These are phyloP conservation scores for Chalcis sispes DNA, from an alignment of 2,888 invertebrate genomes.

Conservation along the genomic window DNA sequence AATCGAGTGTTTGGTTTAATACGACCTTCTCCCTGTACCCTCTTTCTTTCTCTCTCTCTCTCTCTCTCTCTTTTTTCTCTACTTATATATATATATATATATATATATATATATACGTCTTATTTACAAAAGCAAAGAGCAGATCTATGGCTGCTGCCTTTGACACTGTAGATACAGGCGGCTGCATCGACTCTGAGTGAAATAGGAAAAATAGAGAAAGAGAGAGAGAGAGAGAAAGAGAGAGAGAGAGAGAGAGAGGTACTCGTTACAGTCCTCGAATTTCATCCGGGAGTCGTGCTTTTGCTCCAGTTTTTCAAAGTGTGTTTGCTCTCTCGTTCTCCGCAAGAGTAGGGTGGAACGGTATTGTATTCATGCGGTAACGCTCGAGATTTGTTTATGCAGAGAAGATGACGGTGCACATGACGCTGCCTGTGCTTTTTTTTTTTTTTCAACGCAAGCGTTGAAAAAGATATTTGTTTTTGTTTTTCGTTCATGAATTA, in stretches of 20 bases:
- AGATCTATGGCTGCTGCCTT: slow-evolving; percentile 68
- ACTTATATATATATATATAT: too few species aligned
- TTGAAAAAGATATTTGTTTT: too few species aligned
- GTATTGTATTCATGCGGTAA: slow-evolving; percentile 11
- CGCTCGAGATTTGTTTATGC: neutral
- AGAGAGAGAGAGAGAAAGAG: slow-evolving; percentile 60
- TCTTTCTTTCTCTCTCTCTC: neutral
- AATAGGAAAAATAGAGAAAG: too few species aligned
- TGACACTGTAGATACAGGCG: slow-evolving; percentile 65
- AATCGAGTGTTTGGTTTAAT: slow-evolving; percentile 75
- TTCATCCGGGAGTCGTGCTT: slow-evolving; percentile 52
- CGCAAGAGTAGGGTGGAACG: neutral
- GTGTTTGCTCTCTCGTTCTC: slow-evolving; percentile 41
- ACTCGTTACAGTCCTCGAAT: slow-evolving; percentile 51
- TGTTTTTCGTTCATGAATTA: too few species aligned
- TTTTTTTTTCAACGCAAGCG: too few species aligned
- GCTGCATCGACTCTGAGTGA: neutral
- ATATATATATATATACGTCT: too few species aligned
- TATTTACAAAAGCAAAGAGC: slow-evolving; percentile 73
- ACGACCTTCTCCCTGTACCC: slow-evolving; percentile 43
- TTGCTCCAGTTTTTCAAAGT: slow-evolving; percentile 28
- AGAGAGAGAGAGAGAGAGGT: neutral
- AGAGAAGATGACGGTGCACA: neutral
- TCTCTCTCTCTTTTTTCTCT: neutral
- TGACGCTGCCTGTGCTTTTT: neutral